Percentiles rank a stretch among this genome's conserved stretches.
These are phyloP conservation scores for Tricholauxania praeusta DNA, from an alignment of 2,888 invertebrate species.

Conservation along the genomic window DNA sequence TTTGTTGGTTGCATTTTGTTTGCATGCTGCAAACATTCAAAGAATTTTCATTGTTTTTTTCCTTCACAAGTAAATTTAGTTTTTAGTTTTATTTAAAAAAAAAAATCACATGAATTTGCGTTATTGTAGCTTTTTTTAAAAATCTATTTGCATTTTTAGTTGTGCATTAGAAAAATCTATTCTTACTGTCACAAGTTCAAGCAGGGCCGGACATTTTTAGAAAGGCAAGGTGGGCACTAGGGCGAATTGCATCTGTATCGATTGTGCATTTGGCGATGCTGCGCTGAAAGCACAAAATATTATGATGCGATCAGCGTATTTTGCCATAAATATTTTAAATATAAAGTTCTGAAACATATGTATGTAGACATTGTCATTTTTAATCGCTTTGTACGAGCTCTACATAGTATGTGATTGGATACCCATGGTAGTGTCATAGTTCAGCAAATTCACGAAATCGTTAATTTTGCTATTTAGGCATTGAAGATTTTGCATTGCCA, in stretches of 20 bases:
- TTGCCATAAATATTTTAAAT: too few relatives aligned
- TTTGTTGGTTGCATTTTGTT: constrained; percentile 22
- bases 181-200: not conserved
- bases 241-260: not conserved
- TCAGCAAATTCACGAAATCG: too few relatives aligned
- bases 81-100: not conserved
- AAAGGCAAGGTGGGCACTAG: not conserved
- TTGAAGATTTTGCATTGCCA: too few relatives aligned
- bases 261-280: too few relatives aligned
- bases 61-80: not conserved
- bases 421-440: too few relatives aligned
- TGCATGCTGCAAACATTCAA: constrained; percentile 10
- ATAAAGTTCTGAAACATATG: too few relatives aligned
- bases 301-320: too few relatives aligned
- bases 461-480: too few relatives aligned
- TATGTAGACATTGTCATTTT: too few relatives aligned
- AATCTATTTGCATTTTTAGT: constrained; percentile 2
- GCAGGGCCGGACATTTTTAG: not conserved
- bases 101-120: constrained; percentile 10
- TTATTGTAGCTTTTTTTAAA: constrained; percentile 12
- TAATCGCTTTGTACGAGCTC: too few relatives aligned
- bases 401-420: too few relatives aligned
- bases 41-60: not conserved
- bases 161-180: not conserved
- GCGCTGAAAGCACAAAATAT: too few relatives aligned